Conservation (phyloP, 2,113 vertebrate species). For the Pycnonotus jocosus region DNA sequence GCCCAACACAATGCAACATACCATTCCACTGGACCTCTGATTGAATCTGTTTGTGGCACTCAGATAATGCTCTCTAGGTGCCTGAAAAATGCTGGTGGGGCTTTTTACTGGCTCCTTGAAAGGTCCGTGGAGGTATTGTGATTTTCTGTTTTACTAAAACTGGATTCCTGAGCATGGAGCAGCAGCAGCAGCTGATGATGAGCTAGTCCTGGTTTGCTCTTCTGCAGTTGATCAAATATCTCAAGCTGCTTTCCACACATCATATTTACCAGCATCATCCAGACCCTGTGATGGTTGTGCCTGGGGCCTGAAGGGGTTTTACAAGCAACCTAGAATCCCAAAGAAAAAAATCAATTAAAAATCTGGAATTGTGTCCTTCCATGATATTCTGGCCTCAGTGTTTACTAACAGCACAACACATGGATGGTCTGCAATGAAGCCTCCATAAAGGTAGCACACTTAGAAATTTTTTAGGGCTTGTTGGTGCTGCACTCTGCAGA, state of each 20-base stretch:
- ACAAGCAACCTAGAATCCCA: background rate
- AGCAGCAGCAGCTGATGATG: background rate
- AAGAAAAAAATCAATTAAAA: background rate
- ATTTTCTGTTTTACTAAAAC: background rate
- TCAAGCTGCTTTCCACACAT: background rate
- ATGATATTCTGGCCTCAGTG: background rate
- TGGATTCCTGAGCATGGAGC: background rate
- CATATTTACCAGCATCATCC: background rate
- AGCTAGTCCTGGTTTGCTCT: background rate
- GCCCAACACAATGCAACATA: background rate
- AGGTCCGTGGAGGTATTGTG: background rate
- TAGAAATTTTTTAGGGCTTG: background rate
- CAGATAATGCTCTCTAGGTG: background rate
- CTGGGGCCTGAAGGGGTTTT: background rate
- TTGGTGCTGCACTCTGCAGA: background rate
- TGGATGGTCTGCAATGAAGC: rapidly evolving
- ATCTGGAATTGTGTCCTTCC: background rate
- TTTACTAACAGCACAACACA: background rate
- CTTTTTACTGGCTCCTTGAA: background rate
- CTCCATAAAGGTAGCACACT: background rate
- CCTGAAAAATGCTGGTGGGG: background rate
- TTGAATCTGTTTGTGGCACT: conserved; percentile 4
- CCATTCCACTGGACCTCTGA: background rate
- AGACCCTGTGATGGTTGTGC: background rate
- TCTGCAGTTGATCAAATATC: background rate